A percentile compares a stretch with the other conserved stretches of the same genome.
Conservation (phyloP, 2,113 vertebrate species). For the Lathamus discolor region DNA sequence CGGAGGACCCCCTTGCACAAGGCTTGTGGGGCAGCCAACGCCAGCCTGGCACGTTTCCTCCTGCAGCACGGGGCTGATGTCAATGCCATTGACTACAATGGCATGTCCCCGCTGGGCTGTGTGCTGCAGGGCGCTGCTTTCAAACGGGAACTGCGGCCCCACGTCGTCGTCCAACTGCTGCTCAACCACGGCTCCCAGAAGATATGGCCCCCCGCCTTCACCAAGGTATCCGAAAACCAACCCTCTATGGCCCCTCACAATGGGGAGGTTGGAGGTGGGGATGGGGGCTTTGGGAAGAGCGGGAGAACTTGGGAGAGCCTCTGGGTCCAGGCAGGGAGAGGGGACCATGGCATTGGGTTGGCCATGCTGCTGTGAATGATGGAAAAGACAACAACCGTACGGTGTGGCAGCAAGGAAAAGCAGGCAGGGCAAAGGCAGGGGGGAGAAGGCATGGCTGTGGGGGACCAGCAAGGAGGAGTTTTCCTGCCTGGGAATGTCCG, state of each 20-base stretch:
- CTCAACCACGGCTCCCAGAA: constrained; percentile 77
- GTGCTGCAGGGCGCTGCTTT: constrained; percentile 45
- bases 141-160: constrained; percentile 25
- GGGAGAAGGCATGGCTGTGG: accelerated
- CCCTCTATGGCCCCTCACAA: accelerated
- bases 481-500: neutral
- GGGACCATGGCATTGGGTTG: accelerated
- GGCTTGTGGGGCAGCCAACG: constrained; percentile 67
- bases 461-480: neutral
- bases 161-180: constrained; percentile 63
- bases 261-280: accelerated
- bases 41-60: constrained; percentile 62
- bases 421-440: neutral
- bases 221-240: constrained; percentile 66
- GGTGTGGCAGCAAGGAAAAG: neutral
- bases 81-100: constrained; percentile 75
- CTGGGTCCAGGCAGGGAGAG: accelerated
- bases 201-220: constrained; percentile 74
- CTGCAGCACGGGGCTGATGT: constrained; percentile 63
- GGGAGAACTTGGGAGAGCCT: neutral
- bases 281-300: neutral
- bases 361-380: neutral
- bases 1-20: constrained; percentile 75
- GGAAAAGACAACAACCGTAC: accelerated
- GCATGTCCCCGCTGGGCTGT: constrained; percentile 69